phyloP scores from a whole-genome alignment of 2,113 vertebrate genomes.

The Vanacampus margaritifer region DNA sequence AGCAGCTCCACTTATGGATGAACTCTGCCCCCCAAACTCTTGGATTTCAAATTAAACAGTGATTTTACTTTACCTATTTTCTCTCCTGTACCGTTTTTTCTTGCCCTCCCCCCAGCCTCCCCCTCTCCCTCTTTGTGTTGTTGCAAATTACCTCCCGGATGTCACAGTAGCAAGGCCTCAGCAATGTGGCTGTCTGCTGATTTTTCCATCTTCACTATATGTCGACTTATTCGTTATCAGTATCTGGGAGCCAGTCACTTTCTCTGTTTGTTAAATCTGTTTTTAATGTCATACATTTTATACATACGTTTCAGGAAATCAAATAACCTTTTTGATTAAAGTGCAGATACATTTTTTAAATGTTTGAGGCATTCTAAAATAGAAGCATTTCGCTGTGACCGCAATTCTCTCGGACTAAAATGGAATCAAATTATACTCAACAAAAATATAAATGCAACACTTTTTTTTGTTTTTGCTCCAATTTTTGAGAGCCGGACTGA shows the following conservation, averaged over 20 bases:
- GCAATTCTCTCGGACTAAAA: too few species aligned
- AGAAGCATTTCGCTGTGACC: neutral
- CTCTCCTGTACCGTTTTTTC: constrained; percentile 22
- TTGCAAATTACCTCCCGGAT: constrained; percentile 63
- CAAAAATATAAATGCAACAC: too few species aligned
- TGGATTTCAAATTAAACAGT: constrained; percentile 72
- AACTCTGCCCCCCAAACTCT: constrained; percentile 84
- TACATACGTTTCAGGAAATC: neutral
- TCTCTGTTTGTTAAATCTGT: neutral
- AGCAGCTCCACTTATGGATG: constrained; percentile 88
- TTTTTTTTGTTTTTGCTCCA: too few species aligned
- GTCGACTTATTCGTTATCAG: constrained; percentile 29
- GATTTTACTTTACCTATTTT: constrained; percentile 70
- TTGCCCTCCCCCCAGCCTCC: neutral
- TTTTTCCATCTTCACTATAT: constrained; percentile 22
- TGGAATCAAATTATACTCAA: too few species aligned
- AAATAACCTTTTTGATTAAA: neutral
- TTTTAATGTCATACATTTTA: neutral
- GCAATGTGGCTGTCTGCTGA: constrained; percentile 35
- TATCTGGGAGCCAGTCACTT: constrained; percentile 16
- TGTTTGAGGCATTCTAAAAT: neutral
- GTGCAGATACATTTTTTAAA: neutral
- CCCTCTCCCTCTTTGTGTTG: constrained; percentile 34
- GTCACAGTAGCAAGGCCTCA: constrained; percentile 61
- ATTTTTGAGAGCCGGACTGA: constrained; percentile 73